Base-by-base conservation (phyloP, 2,888 invertebrate species). In the Drosophila anomalata region DNA sequence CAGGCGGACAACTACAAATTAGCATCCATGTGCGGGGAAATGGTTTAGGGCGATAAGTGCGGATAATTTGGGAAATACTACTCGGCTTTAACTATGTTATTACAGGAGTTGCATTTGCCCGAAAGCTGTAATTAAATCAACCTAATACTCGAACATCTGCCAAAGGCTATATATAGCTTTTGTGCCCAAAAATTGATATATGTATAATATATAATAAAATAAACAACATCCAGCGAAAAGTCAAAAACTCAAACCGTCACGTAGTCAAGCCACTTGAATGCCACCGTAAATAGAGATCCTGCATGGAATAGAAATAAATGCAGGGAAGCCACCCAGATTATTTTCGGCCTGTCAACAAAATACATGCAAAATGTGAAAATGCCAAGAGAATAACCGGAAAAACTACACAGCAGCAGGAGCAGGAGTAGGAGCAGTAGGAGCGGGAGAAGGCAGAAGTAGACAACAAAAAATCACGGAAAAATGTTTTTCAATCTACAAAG, bases 401-500 rank as follows among this genome's bases (percentile, higher is more conserved):
- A 69, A 66, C 55, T 72, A 51, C 72, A 52, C 61, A 63, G 65
- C 59, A 46, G 56, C 62, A 54, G 63, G 44, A 61, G 63, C 65
- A 55, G 44, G 36, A 44, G 39, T 62, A 55, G 44, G 36, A 44
- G 39, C 12, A 31, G 47, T 11, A 55, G 39, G 50, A 60, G 33
- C 6, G n/a, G 36, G 6, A n/a, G 36, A 54, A 65, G 44, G 55
- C 52, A 50, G 46, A 20, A 33, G 17, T 41, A 44, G 14, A 51
- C 52, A 61, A 53, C 22, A 57, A 61, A 74, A 78, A 66, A 84
- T 69, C 66, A 63, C 54, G 57, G 67, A 56, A 75, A 87, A 84
- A 87, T 87, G 79, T 77, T 85, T 84, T 87, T 73, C 73, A 75
- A 85, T 73, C 85, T 82, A 54, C 61, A 60, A 59, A 69, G 85